phyloP scores from a whole-genome alignment of 2,888 invertebrate genomes.

The Mechanitis mazaeus region DNA sequence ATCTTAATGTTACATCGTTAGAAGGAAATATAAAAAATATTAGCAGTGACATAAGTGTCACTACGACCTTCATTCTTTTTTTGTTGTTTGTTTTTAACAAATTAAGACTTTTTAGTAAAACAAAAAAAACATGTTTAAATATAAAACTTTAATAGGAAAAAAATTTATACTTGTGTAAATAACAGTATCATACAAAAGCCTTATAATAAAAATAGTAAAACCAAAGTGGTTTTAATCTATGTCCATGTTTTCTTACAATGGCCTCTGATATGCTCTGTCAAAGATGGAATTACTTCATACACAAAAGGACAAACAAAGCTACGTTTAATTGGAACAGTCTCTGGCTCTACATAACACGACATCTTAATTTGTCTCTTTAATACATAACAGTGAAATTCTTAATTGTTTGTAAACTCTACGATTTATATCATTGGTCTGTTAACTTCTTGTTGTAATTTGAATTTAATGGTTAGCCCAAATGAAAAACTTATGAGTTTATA shows the following conservation, averaged over 20 bases:
- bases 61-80: too few species aligned
- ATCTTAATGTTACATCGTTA: not conserved
- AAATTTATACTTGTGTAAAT: too few species aligned
- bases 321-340: conserved; percentile 22
- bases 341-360: conserved; percentile 13
- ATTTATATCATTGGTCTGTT: too few species aligned
- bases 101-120: too few species aligned
- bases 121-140: too few species aligned
- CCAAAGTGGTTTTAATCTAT: conserved; percentile 10
- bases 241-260: conserved; percentile 24
- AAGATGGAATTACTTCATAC: conserved; percentile 35
- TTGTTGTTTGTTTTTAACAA: too few species aligned
- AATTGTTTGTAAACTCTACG: not conserved
- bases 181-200: too few species aligned
- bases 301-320: conserved; percentile 28
- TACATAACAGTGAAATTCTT: not conserved
- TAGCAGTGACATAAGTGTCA: not conserved
- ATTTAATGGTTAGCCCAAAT: too few species aligned
- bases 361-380: conserved; percentile 8
- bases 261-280: conserved; percentile 31
- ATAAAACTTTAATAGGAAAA: too few species aligned
- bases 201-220: too few species aligned
- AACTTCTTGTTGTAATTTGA: too few species aligned
- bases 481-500: too few species aligned
- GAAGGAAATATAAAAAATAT: not conserved